phyloP scores from a whole-genome alignment of 2,797 vertebrate genomes.

The Acanthurus leucopareius region DNA sequence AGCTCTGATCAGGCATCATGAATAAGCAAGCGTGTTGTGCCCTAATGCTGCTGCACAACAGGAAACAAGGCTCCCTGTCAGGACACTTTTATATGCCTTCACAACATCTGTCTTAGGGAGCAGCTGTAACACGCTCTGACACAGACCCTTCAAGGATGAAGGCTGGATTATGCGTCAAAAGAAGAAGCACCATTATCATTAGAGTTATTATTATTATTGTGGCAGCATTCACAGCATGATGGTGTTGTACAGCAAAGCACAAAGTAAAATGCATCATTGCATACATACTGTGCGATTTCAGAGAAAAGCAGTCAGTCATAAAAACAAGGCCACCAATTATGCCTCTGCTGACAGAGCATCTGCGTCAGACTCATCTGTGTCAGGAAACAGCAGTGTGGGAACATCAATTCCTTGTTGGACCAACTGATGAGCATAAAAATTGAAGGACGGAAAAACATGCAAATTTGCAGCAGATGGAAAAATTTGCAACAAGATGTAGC shows the following conservation, averaged over 20 bases:
- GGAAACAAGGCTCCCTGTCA: slow-evolving; percentile 49
- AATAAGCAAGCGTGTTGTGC: slow-evolving; percentile 60
- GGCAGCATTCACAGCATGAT: background rate
- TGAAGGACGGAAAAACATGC: slow-evolving; percentile 5
- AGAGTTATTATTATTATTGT: background rate
- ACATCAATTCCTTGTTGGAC: slow-evolving; percentile 37
- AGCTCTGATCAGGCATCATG: slow-evolving; percentile 66
- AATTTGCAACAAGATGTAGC: slow-evolving; percentile 50
- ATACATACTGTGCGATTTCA: slow-evolving; percentile 31
- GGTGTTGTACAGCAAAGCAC: slow-evolving; percentile 15
- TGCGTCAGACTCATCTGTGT: slow-evolving; percentile 44
- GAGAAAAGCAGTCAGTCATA: slow-evolving; percentile 48
- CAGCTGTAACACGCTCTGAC: slow-evolving; percentile 21
- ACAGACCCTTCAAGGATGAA: slow-evolving; percentile 2
- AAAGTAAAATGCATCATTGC: background rate
- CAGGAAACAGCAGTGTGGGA: slow-evolving; percentile 28
- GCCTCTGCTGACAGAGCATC: slow-evolving; percentile 47
- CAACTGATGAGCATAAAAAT: slow-evolving; percentile 31
- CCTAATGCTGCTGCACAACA: slow-evolving; percentile 38
- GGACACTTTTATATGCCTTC: slow-evolving; percentile 24
- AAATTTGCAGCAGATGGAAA: slow-evolving; percentile 59
- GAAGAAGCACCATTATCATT: background rate
- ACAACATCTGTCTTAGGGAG: slow-evolving; percentile 51
- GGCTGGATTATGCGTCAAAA: slow-evolving; percentile 1
- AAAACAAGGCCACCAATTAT: slow-evolving; percentile 51